Conservation (phyloP, 2,113 vertebrate genomes). For the Cynocephalus volans region DNA sequence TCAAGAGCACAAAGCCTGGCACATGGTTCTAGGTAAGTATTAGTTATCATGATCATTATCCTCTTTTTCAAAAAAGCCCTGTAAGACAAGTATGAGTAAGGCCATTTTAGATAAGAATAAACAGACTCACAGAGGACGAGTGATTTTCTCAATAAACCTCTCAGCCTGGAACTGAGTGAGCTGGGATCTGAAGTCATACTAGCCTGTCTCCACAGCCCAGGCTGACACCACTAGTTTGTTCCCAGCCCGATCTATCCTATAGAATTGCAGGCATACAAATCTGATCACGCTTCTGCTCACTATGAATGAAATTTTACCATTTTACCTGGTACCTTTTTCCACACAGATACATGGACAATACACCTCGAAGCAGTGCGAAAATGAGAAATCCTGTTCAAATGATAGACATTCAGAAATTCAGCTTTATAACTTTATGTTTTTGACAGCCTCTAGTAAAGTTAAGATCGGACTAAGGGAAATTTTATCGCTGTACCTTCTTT, state of each 20-base stretch:
- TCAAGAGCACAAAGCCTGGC: not conserved
- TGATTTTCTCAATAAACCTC: constrained; percentile 24
- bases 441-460: constrained; percentile 12
- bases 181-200: not conserved
- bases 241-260: too few relatives aligned
- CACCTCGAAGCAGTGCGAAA: constrained; percentile 19
- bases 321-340: not conserved
- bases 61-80: not conserved
- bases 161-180: not conserved
- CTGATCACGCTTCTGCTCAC: not conserved
- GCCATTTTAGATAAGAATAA: not conserved
- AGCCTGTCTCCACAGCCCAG: not conserved
- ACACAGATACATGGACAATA: not conserved
- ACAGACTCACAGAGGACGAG: not conserved
- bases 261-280: not conserved
- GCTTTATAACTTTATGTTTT: constrained; percentile 32
- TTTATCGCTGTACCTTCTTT: constrained; percentile 64
- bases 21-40: not conserved
- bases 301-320: not conserved
- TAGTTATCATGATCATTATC: not conserved
- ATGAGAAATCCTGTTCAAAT: constrained; percentile 42
- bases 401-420: not conserved
- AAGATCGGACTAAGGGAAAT: constrained; percentile 21
- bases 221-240: not conserved
- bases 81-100: not conserved